Evolutionary conservation across 1,140 invertebrate species (phyloP).

Genomic region (Drosophila setifemur): DNA sequence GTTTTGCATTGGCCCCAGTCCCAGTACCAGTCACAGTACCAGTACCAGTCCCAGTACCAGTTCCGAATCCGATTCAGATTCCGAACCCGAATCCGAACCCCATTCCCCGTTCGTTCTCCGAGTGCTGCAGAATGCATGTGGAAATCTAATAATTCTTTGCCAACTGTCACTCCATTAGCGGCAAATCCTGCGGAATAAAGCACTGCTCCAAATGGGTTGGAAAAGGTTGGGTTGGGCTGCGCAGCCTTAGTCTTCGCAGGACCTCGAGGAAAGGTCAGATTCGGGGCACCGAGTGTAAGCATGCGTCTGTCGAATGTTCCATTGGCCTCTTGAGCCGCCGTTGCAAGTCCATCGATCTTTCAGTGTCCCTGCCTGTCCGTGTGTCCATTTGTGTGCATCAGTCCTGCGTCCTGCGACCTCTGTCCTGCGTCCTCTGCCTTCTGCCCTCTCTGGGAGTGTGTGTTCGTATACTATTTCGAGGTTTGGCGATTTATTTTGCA

Average conservation of each 20-base stretch:
- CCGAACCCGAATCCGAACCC: background rate
- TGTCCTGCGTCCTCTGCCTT: background rate
- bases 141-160: conserved; percentile 80
- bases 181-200: conserved; percentile 33
- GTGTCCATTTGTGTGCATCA: background rate
- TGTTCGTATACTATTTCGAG: conserved; percentile 42
- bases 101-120: conserved; percentile 17
- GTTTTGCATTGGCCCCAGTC: conserved; percentile 16
- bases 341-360: conserved; percentile 54
- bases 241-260: background rate
- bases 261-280: conserved; percentile 14
- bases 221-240: background rate
- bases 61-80: background rate
- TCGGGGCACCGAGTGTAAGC: conserved; percentile 12
- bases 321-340: conserved; percentile 5
- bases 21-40: background rate
- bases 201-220: background rate
- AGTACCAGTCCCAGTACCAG: background rate
- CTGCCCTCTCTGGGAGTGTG: conserved; percentile 4
- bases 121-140: conserved; percentile 66
- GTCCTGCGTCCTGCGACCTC: background rate
- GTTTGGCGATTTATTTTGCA: conserved; percentile 80
- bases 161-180: conserved; percentile 77
- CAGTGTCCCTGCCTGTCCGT: conserved; percentile 9
- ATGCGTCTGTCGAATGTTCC: conserved; percentile 6